Base-by-base conservation (phyloP, 2,888 invertebrate species). In the Aphidius colemani region DNA sequence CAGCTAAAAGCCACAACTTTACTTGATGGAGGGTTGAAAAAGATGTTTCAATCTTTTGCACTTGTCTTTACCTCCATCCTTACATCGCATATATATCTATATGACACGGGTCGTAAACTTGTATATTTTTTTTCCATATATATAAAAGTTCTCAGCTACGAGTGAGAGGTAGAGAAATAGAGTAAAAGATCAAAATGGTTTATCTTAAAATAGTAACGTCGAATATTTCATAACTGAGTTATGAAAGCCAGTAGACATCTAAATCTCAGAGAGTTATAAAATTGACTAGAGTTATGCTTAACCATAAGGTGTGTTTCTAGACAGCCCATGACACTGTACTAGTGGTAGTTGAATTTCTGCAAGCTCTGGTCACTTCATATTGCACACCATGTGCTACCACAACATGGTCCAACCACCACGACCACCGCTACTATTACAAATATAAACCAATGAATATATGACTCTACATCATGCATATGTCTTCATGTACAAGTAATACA, bases 331-430 rank as follows among this genome's bases (percentile, higher is more conserved):
- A 46, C 10, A 46, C 46, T 50, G 50, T 50, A 46, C 7, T 30
- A 30, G 39, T 57, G 46, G 56, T 56, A 56, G 56, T 30, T 61
- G 61, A 58, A 68, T 67, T 68, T 67, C 66, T 69, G 65, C 66
- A 70, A 61, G 64, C 67, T 64, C 71, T 69, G 68, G 67, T 70
- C 69, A 30, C 46, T 66, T 72, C 71, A 72, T 72, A 72, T 71
- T 66, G 70, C 61, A 67, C 73, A 75, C 67, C 74, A 67, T 74
- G 69, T 72, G 70, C 70, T 69, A 72, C 75, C 75, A 71, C 77
- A 77, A 77, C 77, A 77, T 65, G 72, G 72, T 73, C 74, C 68
- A 62, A 69, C 70, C 66, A 62, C 69, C 67, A 66, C 68, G 67
- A 70, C 71, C 71, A 70, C 69, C 5, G 5, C 4, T 30, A 30